Base-by-base conservation (phyloP, 2,113 vertebrate genomes). In the Aramus guarauna region DNA sequence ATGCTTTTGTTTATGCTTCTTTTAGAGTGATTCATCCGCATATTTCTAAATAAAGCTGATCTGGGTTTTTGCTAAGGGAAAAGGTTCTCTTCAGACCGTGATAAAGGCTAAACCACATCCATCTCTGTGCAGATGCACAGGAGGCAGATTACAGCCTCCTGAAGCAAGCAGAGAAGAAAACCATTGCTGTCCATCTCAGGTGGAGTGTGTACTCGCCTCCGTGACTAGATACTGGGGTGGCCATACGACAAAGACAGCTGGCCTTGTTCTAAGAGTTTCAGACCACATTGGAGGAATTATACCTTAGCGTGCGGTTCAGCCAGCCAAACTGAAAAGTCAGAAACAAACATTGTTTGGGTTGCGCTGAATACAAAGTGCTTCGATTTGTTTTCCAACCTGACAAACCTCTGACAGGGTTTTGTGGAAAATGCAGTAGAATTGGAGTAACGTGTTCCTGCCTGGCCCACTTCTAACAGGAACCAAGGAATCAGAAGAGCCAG, bases 1-100 rank as follows among this genome's bases (percentile, higher is more conserved):
- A 84, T 86, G 79, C 63, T 94, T 93, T 94, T 94, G 90, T 94
- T 95, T 97, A 86, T 81, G 71, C 63, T 88, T 68, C 30, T 18
- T 47, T 77, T 84, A 9, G 43, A 77, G 37, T 78, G 39, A 81
- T 93, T 94, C 66, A 68, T 77, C 43, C 47, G 37, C 72, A 60
- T 80, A 86, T 76, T 91, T 94, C 83, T 86, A 48, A 88, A 87
- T 59, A 63, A 21, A 86, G 52, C 56, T 74, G 68, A 67, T 92
- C 19, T 89, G 60, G 10, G 43, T 2, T 88, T 88, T 82, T 88
- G 45, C 58, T 86, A 34, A 67, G 55, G 60, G 26, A 52, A 41
- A 92, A 86, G 11, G 18, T 77, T 95, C 59, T 71, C 27, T 45
- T 43, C 78, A 94, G 75, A 43, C 45, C 27, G 53, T 79, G 39